Evolutionary conservation across 1,140 invertebrate species (phyloP).

Genomic region (Drosophila saltans): DNA sequence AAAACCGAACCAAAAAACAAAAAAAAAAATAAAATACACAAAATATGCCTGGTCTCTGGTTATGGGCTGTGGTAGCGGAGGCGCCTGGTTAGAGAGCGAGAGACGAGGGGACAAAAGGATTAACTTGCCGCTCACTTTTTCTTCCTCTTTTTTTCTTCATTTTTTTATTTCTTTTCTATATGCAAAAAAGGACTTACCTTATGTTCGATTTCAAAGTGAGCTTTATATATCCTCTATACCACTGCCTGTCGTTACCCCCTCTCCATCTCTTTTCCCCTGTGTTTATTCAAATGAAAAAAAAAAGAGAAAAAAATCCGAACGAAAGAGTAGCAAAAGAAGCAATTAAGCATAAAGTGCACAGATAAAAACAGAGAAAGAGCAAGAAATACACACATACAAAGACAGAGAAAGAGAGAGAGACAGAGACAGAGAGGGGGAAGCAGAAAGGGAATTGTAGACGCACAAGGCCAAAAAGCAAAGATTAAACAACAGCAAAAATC

Average conservation of each 20-base stretch:
- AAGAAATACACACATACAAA: slow-evolving; percentile 3
- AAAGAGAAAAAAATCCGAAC: slow-evolving; percentile 13
- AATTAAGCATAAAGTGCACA: slow-evolving; percentile 60
- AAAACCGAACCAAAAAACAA: slow-evolving; percentile 3
- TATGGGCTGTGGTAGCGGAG: slow-evolving; percentile 4
- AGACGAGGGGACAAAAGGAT: not conserved
- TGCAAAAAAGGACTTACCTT: slow-evolving; percentile 36
- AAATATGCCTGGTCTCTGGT: slow-evolving; percentile 41
- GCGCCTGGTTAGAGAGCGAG: not conserved
- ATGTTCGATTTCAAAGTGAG: slow-evolving; percentile 58
- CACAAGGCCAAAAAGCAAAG: slow-evolving; percentile 40
- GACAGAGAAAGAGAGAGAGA: not conserved
- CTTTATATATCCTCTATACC: not conserved
- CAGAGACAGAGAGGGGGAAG: not conserved
- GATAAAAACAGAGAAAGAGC: slow-evolving; percentile 59
- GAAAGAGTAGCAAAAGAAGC: slow-evolving; percentile 48
- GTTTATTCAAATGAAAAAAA: slow-evolving; percentile 29
- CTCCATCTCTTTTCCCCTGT: not conserved
- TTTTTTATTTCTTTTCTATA: slow-evolving; percentile 11
- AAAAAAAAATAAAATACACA: slow-evolving; percentile 30
- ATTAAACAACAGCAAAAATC: slow-evolving; percentile 28
- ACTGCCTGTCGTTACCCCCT: not conserved
- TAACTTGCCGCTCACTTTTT: slow-evolving; percentile 25
- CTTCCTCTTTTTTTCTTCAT: slow-evolving; percentile 3
- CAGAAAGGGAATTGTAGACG: not conserved